Conservation (phyloP, 2,888 invertebrate genomes). For the Tetragnatha montana region DNA sequence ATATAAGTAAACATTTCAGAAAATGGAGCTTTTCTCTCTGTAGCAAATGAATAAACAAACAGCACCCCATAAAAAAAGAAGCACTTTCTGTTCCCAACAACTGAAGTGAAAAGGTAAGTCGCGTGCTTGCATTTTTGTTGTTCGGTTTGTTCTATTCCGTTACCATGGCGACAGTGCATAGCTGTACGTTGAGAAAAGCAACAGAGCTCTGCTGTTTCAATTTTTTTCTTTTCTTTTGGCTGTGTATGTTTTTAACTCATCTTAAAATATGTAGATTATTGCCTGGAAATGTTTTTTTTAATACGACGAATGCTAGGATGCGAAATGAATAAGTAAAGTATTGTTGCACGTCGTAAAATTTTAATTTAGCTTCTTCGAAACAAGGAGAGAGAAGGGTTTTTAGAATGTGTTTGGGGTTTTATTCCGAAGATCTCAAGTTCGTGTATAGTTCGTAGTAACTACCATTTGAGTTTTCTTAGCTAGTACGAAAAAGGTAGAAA, state of each 20-base stretch:
- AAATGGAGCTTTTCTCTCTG: neutral
- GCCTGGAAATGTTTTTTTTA: neutral
- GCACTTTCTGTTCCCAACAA: neutral
- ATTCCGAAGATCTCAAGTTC: too few relatives aligned
- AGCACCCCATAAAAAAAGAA: neutral
- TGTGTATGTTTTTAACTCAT: neutral
- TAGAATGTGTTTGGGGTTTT: too few relatives aligned
- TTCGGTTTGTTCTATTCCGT: neutral
- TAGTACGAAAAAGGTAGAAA: too few relatives aligned
- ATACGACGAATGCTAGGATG: neutral
- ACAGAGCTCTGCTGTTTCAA: constrained; percentile 5
- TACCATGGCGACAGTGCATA: constrained; percentile 17
- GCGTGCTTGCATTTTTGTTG: constrained; percentile 21
- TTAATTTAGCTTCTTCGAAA: too few relatives aligned
- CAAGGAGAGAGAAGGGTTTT: too few relatives aligned
- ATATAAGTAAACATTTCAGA: neutral
- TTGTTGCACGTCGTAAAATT: too few relatives aligned
- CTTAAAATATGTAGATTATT: neutral
- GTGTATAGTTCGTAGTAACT: too few relatives aligned
- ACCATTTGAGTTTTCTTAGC: too few relatives aligned
- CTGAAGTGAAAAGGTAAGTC: neutral
- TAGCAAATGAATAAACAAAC: neutral
- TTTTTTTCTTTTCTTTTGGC: neutral
- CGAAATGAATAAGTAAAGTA: too few relatives aligned
- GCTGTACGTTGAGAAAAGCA: constrained; percentile 13